Evolutionary conservation across 2,113 vertebrate genomes (phyloP).

Genomic region (Gymnarchus niloticus): DNA sequence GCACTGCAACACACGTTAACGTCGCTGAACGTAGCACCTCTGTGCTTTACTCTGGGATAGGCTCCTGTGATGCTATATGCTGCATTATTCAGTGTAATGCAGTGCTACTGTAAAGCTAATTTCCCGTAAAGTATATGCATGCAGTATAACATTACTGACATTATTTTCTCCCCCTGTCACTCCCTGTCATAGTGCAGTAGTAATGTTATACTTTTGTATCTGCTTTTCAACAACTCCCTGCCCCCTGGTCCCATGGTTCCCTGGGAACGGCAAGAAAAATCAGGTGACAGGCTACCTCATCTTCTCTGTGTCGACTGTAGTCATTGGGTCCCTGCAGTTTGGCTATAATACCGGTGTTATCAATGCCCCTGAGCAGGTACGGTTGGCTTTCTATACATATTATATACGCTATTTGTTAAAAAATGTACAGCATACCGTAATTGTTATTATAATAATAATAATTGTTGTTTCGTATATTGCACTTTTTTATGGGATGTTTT

Average conservation of each 20-base stretch:
- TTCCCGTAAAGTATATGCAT: too few relatives aligned
- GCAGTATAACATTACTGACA: too few relatives aligned
- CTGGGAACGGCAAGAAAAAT: constrained; percentile 39
- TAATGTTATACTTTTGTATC: not conserved
- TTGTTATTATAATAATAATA: not conserved
- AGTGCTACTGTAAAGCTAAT: too few relatives aligned
- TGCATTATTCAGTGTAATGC: not conserved
- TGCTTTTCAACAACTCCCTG: not conserved
- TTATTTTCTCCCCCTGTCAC: too few relatives aligned
- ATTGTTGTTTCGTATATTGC: not conserved
- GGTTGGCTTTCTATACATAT: not conserved
- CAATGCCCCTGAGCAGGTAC: constrained; percentile 71
- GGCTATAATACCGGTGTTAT: constrained; percentile 70
- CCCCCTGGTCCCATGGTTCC: not conserved
- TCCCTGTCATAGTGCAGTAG: not conserved
- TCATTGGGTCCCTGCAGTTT: constrained; percentile 86
- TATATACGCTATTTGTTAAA: not conserved
- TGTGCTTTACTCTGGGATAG: not conserved
- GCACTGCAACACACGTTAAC: too few relatives aligned
- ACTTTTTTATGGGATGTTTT: not conserved
- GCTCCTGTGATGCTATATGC: too few relatives aligned
- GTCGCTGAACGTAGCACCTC: too few relatives aligned
- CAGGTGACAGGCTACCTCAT: constrained; percentile 69
- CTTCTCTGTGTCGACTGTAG: constrained; percentile 68
- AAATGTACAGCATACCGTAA: too few relatives aligned